Evolutionary conservation across 2,113 vertebrate species (phyloP), one percentile per base, ranked within the genome.

Genomic region (Tiliqua scincoides): DNA sequence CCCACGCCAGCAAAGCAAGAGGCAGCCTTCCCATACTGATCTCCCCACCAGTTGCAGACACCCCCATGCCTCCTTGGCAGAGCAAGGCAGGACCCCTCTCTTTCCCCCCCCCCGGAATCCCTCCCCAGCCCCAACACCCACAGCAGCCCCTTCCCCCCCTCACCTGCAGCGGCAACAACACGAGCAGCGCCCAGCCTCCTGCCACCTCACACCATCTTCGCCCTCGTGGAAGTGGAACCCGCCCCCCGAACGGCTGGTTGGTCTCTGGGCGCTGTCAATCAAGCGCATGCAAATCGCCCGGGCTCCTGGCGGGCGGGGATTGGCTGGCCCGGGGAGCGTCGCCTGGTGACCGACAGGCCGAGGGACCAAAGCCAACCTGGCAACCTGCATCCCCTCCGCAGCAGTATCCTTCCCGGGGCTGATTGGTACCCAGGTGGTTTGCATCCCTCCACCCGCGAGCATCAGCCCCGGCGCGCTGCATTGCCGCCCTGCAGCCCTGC

Each of bases 201-300:
- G 37, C 43, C 23, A 2, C 9, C 48, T 86, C 84, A 83, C 63
- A 73, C 74, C 43, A 82, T 82, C 79, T 83, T 78, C 79, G 40
- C 37, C 68, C 68, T 35, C 74, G 68, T 75, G 88, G 35, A 54
- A 74, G 59, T 3, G 9, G 61, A 20, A 21, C 88, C 52, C 70
- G 37, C 81, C 74, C 62, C 40, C 27, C 6, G 21, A 23, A n/a
- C 70, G 7, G 9, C 61, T 2, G 61, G 80, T 85, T 81, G 87
- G 82, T 32, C 25, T 1, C 4, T 4, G 2, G 10, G 20, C 27
- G 20, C 5, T 30, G 77, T 83, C 87, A 40, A 35, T 88, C 83
- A 20, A 15, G 2, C 3, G 17, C 35, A 80, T 79, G 78, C 78
- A 70, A 76, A 76, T 61, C 7, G 4, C 21, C 32, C 12, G 14